Evolutionary conservation across 2,113 vertebrate species (phyloP).

Genomic region (Lasiurus cinereus): DNA sequence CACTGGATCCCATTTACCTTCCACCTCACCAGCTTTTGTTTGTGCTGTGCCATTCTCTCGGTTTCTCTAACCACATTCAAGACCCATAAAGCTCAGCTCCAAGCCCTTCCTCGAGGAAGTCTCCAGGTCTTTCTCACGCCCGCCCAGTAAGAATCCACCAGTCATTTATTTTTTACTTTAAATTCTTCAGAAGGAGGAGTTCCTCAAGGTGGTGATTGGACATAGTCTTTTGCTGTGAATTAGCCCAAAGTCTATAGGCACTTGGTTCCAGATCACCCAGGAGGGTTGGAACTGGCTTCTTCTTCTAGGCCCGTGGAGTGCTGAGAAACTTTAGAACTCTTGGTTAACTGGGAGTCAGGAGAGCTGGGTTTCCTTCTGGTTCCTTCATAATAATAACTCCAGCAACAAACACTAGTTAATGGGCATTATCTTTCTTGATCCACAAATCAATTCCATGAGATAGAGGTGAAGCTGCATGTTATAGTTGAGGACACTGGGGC

Average conservation of each 20-base stretch:
- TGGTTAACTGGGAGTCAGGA: neutral
- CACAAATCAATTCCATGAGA: neutral
- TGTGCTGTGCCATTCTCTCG: neutral
- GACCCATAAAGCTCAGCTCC: neutral
- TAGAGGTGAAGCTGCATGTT: neutral
- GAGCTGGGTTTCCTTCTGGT: neutral
- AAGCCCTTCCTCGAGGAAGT: neutral
- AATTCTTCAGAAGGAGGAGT: neutral
- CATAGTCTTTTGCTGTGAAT: neutral
- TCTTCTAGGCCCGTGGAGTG: too few relatives aligned
- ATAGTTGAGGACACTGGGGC: neutral
- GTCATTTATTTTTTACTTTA: neutral
- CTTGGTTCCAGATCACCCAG: neutral
- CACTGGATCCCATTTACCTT: neutral
- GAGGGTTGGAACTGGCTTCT: neutral
- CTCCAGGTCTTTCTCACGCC: neutral
- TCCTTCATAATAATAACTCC: neutral
- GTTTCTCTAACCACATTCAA: neutral
- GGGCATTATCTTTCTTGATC: neutral
- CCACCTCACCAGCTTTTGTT: neutral
- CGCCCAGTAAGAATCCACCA: neutral
- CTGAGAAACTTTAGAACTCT: neutral
- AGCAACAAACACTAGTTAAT: neutral
- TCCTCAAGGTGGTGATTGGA: neutral
- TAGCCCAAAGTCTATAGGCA: neutral